Conservation (phyloP, 35 echinoderm and acorn worm species). For the Nesometra sesokonis region DNA sequence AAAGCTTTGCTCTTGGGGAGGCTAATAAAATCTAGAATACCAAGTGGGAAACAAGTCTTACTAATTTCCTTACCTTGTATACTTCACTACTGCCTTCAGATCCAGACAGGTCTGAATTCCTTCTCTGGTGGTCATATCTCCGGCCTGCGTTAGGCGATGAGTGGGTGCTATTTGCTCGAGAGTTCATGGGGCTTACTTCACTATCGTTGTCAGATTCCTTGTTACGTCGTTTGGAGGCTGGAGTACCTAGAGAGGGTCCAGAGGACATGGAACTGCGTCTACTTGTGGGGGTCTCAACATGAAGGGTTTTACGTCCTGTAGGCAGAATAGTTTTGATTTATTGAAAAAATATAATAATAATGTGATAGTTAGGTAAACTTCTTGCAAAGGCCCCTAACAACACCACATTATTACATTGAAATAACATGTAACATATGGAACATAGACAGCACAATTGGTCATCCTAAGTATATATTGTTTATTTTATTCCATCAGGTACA, state of each 20-base stretch:
- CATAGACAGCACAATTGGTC: no score
- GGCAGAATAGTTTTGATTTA: no score
- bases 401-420: no score
- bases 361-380: no score
- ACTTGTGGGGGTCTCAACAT: slow-evolving; percentile 20
- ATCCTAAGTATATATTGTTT: no score
- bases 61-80: slow-evolving; percentile 41
- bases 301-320: slow-evolving; percentile 38
- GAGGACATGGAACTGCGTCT: slow-evolving; percentile 35
- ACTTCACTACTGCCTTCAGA: slow-evolving; percentile 68
- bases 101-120: slow-evolving; percentile 66
- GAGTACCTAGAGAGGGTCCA: slow-evolving; percentile 23
- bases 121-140: slow-evolving; percentile 36
- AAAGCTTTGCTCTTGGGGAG: no score
- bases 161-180: slow-evolving; percentile 56
- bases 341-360: no score
- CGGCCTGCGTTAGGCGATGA: slow-evolving; percentile 43
- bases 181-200: slow-evolving; percentile 68
- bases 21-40: no score
- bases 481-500: no score
- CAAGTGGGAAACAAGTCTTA: no score
- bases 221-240: slow-evolving; percentile 7
- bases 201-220: slow-evolving; percentile 85
- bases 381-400: no score
- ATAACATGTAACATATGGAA: no score